Percentiles rank a stretch among this genome's conserved stretches.
Conservation (phyloP, 92 coral and sea anemone genomes). For the Phenganax subtilis region DNA sequence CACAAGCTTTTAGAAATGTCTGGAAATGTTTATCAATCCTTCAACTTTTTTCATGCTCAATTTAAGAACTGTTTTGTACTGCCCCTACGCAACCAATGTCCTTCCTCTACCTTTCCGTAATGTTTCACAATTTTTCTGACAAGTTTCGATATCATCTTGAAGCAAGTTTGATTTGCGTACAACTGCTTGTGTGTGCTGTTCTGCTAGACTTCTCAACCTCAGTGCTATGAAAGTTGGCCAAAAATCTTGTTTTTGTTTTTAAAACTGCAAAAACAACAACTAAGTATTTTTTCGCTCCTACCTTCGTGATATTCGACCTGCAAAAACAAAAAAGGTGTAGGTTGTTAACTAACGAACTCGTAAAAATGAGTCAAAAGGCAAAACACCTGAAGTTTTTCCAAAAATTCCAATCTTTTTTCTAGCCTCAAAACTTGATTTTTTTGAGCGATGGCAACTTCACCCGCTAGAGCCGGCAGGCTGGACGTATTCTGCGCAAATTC, state of each 20-base stretch:
- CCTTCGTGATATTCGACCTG: slow-evolving; percentile 28
- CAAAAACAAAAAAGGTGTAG: neutral
- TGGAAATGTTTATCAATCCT: too few species aligned
- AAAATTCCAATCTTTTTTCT: slow-evolving; percentile 49
- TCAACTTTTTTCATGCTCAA: too few species aligned
- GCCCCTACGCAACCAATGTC: too few species aligned
- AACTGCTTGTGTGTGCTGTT: slow-evolving; percentile 24
- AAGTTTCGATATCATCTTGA: slow-evolving; percentile 29
- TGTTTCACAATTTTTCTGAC: slow-evolving; percentile 20
- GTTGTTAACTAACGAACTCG: neutral
- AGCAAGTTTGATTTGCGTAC: slow-evolving; percentile 35
- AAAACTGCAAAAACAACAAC: neutral
- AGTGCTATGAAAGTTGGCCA: slow-evolving; percentile 6
- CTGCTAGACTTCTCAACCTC: slow-evolving; percentile 7
- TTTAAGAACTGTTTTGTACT: neutral
- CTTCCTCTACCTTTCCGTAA: slow-evolving; percentile 18
- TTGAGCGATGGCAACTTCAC: slow-evolving; percentile 78
- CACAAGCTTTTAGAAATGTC: too few species aligned
- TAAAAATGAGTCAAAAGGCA: neutral
- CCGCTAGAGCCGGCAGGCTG: slow-evolving; percentile 63
- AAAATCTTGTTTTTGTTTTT: neutral
- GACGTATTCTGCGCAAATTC: neutral
- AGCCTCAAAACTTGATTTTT: slow-evolving; percentile 63
- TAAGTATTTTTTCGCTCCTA: neutral
- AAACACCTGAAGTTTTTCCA: slow-evolving; percentile 52